Base-by-base conservation (phyloP, 2,888 invertebrate species). In the Trichacis sp. region DNA sequence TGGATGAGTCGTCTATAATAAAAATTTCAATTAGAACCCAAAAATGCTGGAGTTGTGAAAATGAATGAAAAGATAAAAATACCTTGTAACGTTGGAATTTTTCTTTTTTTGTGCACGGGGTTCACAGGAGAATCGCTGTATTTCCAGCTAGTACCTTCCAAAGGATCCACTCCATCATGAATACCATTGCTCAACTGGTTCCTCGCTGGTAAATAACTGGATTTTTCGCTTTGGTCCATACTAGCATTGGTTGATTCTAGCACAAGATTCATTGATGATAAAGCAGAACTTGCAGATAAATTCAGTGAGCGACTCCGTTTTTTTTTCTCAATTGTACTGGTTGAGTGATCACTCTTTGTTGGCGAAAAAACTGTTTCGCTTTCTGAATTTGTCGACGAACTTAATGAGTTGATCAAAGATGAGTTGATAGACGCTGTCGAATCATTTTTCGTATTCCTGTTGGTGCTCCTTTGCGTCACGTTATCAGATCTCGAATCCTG, bases 61-160 rank as follows among this genome's bases (percentile, higher is more conserved):
- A n/a, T n/a, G n/a, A n/a, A n/a, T n/a, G n/a, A n/a, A n/a, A n/a
- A n/a, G n/a, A n/a, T n/a, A n/a, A n/a, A n/a, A n/a, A n/a, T n/a
- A n/a, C n/a, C n/a, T n/a, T n/a, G n/a, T n/a, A n/a, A n/a, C n/a
- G n/a, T n/a, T n/a, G n/a, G n/a, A n/a, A n/a, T n/a, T n/a, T n/a
- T n/a, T n/a, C n/a, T 33, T n/a, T n/a, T 33, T n/a, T 9, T 6
- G 33, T 33, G 33, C 8, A n/a, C 11, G 8, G 8, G 2, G 2
- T 11, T n/a, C 11, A 33, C 8, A 3, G 33, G n/a, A 33, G 33
- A 33, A n/a, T n/a, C 33, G 8, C 33, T 59, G 17, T 55, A 9
- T 15, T 17, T 5, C 84, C 84, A 84, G 48, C 84, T 84, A 1
- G 84, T 77, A 1, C 84, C 84, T 67, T 84, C 84, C 14, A 82